phyloP scores from a whole-genome alignment of 1,140 invertebrate species.

The Streblospio benedicti region DNA sequence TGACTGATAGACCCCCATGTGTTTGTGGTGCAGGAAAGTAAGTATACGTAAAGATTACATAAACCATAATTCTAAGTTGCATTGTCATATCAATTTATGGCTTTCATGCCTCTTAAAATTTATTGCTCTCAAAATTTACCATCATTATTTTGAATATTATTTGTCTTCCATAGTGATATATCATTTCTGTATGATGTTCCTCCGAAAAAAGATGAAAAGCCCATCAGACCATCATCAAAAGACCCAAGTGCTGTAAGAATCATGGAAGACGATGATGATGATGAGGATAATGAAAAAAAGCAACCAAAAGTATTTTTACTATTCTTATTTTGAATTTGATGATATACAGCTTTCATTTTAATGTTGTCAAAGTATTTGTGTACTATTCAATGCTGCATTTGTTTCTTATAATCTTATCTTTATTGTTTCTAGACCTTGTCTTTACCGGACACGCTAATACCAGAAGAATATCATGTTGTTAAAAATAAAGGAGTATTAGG shows the following conservation, averaged over 20 bases:
- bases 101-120: too few relatives aligned
- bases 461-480: slow-evolving; percentile 46
- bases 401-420: background rate
- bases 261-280: slow-evolving; percentile 20
- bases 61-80: background rate
- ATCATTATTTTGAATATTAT: background rate
- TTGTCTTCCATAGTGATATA: slow-evolving; percentile 43
- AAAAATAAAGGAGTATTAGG: slow-evolving; percentile 45
- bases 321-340: too few relatives aligned
- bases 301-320: too few relatives aligned
- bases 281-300: slow-evolving; percentile 30
- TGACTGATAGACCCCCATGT: slow-evolving; percentile 42
- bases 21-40: slow-evolving; percentile 47
- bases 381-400: too few relatives aligned
- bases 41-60: slow-evolving; percentile 5
- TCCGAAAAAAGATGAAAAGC: slow-evolving; percentile 23
- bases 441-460: slow-evolving; percentile 41
- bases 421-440: slow-evolving; percentile 29
- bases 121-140: too few relatives aligned
- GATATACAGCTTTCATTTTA: too few relatives aligned
- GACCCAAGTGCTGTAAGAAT: slow-evolving; percentile 35
- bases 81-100: background rate
- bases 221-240: slow-evolving; percentile 29
- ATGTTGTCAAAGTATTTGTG: too few relatives aligned
- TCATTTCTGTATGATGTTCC: slow-evolving; percentile 47